A percentile compares a stretch with the other conserved stretches of the same genome.
phyloP scores from a whole-genome alignment of 2,113 vertebrate genomes.

The Lucifuga dentata region DNA sequence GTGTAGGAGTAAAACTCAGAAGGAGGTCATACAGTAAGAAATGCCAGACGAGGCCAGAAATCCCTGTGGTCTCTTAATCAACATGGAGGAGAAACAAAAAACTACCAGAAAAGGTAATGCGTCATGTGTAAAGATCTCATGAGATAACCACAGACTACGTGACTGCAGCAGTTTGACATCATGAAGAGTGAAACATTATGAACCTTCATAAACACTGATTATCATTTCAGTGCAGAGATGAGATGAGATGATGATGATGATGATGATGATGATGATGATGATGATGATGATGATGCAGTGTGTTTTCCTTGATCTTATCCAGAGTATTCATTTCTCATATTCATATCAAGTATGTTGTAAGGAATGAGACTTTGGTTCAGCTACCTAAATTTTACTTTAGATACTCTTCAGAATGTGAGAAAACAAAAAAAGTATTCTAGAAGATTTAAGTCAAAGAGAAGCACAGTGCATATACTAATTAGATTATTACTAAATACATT shows the following conservation, averaged over 20 bases:
- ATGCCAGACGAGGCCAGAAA: slow-evolving; percentile 41
- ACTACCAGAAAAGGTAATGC: slow-evolving; percentile 26
- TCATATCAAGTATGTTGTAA: background rate
- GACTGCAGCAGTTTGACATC: slow-evolving; percentile 21
- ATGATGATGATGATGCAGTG: too few species aligned
- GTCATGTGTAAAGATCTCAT: slow-evolving; percentile 20
- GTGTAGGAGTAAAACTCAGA: slow-evolving; percentile 34
- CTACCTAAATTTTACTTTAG: too few species aligned
- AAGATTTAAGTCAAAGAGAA: too few species aligned
- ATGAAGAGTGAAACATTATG: slow-evolving; percentile 16
- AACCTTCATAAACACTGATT: slow-evolving; percentile 31
- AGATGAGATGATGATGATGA: too few species aligned
- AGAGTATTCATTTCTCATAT: background rate
- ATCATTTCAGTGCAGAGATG: background rate
- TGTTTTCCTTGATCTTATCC: background rate
- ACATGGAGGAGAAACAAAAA: slow-evolving; percentile 48
- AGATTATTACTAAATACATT: too few species aligned
- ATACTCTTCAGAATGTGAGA: too few species aligned
- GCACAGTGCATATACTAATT: too few species aligned
- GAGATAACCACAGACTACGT: slow-evolving; percentile 23
- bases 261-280: too few species aligned
- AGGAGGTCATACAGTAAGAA: slow-evolving; percentile 45
- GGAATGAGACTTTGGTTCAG: background rate
- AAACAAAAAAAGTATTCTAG: too few species aligned
- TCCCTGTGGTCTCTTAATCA: slow-evolving; percentile 59